phyloP scores from a whole-genome alignment of 2,113 vertebrate genomes.

The Hippocampus abdominalis region DNA sequence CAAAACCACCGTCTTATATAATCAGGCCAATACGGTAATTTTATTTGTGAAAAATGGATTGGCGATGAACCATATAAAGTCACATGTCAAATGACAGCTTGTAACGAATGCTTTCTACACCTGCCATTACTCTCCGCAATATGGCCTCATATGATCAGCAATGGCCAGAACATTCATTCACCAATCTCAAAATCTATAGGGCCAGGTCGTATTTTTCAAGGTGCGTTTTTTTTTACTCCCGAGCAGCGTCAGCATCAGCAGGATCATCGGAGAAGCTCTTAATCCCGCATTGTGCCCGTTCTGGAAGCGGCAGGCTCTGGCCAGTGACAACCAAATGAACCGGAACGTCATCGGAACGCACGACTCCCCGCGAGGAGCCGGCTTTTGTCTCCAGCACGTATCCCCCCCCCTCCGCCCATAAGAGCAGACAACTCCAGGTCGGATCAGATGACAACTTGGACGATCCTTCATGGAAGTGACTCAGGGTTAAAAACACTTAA shows the following conservation, averaged over 20 bases:
- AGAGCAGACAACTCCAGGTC: not conserved
- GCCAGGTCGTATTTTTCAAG: conserved; percentile 25
- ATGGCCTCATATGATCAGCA: no score
- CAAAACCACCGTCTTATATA: no score
- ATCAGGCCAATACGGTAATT: no score
- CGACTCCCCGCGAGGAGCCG: conserved; percentile 1
- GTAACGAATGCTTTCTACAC: not conserved
- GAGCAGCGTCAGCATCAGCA: conserved; percentile 44
- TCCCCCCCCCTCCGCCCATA: not conserved
- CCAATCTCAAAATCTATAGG: not conserved
- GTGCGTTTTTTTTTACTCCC: conserved; percentile 43
- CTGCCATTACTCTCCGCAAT: not conserved
- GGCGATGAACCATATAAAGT: not conserved
- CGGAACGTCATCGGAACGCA: conserved; percentile 29
- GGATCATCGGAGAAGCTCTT: conserved; percentile 56
- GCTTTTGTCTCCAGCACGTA: not conserved
- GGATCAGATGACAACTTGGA: not conserved
- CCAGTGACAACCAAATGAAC: conserved; percentile 44
- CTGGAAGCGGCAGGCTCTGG: conserved; percentile 49
- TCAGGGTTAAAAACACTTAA: not conserved
- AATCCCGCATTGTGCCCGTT: conserved; percentile 53
- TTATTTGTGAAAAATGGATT: not conserved
- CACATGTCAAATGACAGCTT: not conserved
- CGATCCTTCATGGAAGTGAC: not conserved
- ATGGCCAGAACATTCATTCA: no score